Evolutionary conservation across 2,888 invertebrate genomes (phyloP).

Genomic region (Synergus umbraculus): DNA sequence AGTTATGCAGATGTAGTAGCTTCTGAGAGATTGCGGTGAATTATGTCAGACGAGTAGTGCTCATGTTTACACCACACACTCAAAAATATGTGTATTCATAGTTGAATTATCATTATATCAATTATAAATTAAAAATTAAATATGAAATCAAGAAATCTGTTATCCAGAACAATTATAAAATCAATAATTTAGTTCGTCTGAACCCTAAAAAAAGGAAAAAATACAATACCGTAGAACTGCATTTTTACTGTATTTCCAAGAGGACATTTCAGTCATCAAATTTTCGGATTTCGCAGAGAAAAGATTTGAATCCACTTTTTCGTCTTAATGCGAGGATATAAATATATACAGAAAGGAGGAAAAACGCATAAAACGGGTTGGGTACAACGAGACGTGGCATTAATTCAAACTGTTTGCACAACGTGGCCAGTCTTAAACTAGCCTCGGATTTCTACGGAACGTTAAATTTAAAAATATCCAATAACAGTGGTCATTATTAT

Average conservation of each 20-base stretch:
- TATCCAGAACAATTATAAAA: neutral
- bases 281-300: neutral
- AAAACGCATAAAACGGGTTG: conserved; percentile 64
- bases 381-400: conserved; percentile 60
- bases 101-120: neutral
- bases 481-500: neutral
- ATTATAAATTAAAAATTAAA: neutral
- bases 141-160: neutral
- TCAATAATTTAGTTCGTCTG: neutral
- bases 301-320: neutral
- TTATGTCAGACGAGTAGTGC: conserved; percentile 28
- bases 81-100: neutral
- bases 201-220: neutral
- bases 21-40: conserved; percentile 18
- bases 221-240: neutral
- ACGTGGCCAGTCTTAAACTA: conserved; percentile 41
- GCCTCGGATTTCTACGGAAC: neutral
- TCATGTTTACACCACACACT: conserved; percentile 27
- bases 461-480: conserved; percentile 11
- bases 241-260: neutral
- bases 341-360: conserved; percentile 59
- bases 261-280: neutral
- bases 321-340: conserved; percentile 49
- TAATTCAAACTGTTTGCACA: conserved; percentile 64
- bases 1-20: conserved; percentile 32